phyloP scores from a whole-genome alignment of 2,113 vertebrate genomes.

The Rhinolophus ferrumequinum region DNA sequence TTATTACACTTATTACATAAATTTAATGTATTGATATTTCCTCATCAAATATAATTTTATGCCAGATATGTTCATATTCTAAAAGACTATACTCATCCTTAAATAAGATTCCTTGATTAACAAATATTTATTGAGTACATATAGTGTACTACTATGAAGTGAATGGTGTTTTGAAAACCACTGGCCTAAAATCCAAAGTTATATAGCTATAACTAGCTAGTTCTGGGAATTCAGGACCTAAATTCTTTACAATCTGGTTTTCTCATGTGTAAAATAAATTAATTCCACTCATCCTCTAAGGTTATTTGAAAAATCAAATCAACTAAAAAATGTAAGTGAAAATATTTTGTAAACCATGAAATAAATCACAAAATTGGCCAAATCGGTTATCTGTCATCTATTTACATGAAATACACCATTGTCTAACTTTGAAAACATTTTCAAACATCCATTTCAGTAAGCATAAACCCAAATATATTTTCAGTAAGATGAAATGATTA shows the following conservation, averaged over 20 bases:
- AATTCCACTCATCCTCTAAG: neutral
- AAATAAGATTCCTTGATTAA: neutral
- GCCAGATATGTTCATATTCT: neutral
- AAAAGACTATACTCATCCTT: neutral
- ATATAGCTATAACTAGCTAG: neutral
- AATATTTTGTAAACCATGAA: slow-evolving; percentile 20
- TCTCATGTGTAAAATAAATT: neutral
- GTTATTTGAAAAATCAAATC: neutral
- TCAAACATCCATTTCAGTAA: slow-evolving; percentile 35
- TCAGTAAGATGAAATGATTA: neutral
- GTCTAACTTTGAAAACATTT: slow-evolving; percentile 8
- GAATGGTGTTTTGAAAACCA: neutral
- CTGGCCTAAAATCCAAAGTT: neutral
- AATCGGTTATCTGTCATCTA: neutral
- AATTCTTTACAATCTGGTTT: neutral
- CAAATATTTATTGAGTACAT: neutral
- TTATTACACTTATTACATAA: neutral
- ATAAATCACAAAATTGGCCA: slow-evolving; percentile 6
- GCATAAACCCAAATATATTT: slow-evolving; percentile 15
- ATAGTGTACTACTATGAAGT: neutral
- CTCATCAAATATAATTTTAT: neutral
- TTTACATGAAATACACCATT: slow-evolving; percentile 20
- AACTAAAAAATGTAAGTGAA: neutral
- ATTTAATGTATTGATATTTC: neutral
- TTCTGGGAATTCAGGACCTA: neutral